Evolutionary conservation across 1,140 invertebrate species (phyloP).

Genomic region (Brachionus asplanchnoidis): DNA sequence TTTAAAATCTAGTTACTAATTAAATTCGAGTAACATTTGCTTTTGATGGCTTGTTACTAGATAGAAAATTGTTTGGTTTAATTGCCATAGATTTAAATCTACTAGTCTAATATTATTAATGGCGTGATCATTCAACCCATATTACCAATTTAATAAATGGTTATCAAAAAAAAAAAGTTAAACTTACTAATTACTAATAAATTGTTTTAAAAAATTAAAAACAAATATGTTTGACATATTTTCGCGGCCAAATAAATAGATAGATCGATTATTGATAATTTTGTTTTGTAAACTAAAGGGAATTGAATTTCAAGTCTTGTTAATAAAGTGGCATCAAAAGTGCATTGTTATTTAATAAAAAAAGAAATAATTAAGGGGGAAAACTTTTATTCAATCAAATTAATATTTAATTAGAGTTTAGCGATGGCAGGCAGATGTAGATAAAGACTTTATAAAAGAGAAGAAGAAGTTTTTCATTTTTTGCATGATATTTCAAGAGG

Average conservation of each 20-base stretch:
- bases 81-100: background rate
- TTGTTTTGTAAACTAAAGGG: background rate
- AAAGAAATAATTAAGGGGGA: background rate
- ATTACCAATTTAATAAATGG: constrained; percentile 28
- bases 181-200: constrained; percentile 16
- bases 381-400: background rate
- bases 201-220: constrained; percentile 3
- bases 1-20: constrained; percentile 21
- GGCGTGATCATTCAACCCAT: constrained; percentile 23
- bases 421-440: background rate
- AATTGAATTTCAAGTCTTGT: background rate
- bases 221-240: constrained; percentile 7
- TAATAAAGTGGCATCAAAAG: background rate
- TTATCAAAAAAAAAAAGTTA: constrained; percentile 9
- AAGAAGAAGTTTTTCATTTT: background rate
- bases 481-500: background rate
- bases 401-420: background rate
- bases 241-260: background rate
- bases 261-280: constrained; percentile 1
- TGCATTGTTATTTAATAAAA: background rate
- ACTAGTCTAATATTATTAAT: constrained; percentile 9
- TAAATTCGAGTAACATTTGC: constrained; percentile 23
- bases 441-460: background rate
- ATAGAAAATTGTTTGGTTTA: background rate
- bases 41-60: background rate